Evolutionary conservation across 2,113 vertebrate genomes (phyloP).

Genomic region (Pseudolaguvia tuberculata): DNA sequence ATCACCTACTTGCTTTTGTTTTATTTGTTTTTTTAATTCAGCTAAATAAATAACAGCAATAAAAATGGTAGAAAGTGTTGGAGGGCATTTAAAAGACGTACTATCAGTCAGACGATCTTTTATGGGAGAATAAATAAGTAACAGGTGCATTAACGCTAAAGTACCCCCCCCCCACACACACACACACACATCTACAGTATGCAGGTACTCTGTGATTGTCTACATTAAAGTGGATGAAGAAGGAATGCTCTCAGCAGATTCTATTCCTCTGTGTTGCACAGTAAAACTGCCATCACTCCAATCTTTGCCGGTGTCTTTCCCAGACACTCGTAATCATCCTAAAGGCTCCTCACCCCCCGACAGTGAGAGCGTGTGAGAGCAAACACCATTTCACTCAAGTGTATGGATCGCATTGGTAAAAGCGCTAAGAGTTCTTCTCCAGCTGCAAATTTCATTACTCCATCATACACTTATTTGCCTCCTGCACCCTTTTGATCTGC

Average conservation of each 20-base stretch:
- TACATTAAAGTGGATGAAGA: slow-evolving; percentile 13
- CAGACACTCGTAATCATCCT: too few relatives aligned
- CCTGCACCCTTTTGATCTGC: slow-evolving; percentile 52
- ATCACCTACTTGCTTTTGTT: too few relatives aligned
- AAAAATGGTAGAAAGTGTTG: too few relatives aligned
- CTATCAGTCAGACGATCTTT: too few relatives aligned
- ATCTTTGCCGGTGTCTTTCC: slow-evolving; percentile 34
- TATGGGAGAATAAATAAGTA: neutral
- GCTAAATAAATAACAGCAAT: too few relatives aligned
- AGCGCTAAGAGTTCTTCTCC: slow-evolving; percentile 2
- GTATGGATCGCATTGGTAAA: neutral
- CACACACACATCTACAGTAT: neutral
- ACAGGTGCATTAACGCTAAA: neutral
- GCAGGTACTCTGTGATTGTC: neutral
- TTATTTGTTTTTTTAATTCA: too few relatives aligned
- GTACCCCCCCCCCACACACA: too few relatives aligned
- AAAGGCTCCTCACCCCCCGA: too few relatives aligned
- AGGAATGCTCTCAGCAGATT: slow-evolving; percentile 2
- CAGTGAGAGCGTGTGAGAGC: neutral
- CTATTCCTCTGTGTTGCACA: slow-evolving; percentile 16
- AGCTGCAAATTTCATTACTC: slow-evolving; percentile 17
- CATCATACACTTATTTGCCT: neutral
- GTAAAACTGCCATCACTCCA: slow-evolving; percentile 16
- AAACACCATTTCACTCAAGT: neutral
- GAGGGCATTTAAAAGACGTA: too few relatives aligned